These are phyloP conservation scores for Brachionus koreanus DNA, from an alignment of 1,140 invertebrate species.

Conservation along the genomic window DNA sequence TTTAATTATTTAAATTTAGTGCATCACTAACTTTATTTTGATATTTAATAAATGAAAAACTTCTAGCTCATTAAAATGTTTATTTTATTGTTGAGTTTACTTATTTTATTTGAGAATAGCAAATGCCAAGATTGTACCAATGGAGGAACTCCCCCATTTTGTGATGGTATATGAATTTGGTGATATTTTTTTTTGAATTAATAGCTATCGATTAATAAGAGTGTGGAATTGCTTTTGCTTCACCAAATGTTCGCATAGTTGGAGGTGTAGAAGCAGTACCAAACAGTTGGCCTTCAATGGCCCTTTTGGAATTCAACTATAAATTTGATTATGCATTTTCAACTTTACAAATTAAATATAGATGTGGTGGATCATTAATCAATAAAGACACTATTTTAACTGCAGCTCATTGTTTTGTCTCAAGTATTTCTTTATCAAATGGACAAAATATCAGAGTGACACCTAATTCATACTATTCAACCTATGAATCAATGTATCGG, in stretches of 20 bases:
- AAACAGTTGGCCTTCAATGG: constrained; percentile 17
- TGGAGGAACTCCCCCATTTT: background rate
- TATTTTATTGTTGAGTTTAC: too few relatives aligned
- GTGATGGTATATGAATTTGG: background rate
- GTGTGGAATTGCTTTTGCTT: background rate
- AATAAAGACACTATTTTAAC: background rate
- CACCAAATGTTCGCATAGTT: background rate
- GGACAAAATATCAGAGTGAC: background rate
- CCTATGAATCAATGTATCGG: background rate
- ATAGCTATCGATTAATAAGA: background rate
- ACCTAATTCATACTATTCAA: constrained; percentile 12
- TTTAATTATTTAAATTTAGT: too few relatives aligned
- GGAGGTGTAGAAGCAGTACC: background rate
- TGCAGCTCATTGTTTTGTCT: constrained; percentile 21
- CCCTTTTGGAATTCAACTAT: background rate
- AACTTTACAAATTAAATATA: background rate
- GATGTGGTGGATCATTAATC: constrained; percentile 26
- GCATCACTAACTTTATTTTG: too few relatives aligned
- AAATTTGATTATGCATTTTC: background rate
- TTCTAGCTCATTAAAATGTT: too few relatives aligned
- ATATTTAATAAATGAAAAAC: too few relatives aligned
- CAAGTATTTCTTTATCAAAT: background rate
- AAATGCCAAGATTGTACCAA: background rate
- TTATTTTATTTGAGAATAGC: background rate
- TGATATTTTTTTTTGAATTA: background rate